A percentile compares a stretch with the other conserved stretches of the same genome.
These are phyloP conservation scores for Drosophila repletoides DNA, from an alignment of 1,140 invertebrate genomes.

Conservation along the genomic window DNA sequence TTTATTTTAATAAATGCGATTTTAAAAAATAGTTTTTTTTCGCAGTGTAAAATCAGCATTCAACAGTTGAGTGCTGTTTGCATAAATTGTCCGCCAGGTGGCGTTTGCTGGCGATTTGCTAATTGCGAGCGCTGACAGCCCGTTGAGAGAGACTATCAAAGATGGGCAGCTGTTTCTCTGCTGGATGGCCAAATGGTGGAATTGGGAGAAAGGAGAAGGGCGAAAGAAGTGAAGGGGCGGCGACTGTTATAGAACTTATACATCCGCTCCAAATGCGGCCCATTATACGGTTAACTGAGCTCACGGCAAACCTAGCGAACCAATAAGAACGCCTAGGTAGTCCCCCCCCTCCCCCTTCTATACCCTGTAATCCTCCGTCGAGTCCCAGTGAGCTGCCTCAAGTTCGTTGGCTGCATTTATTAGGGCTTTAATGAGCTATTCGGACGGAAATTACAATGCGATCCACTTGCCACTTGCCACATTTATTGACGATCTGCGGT, in stretches of 20 bases:
- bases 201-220: too few relatives aligned
- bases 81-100: constrained; percentile 1
- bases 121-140: constrained; percentile 9
- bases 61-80: too few relatives aligned
- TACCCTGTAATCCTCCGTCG: too few relatives aligned
- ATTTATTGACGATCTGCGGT: constrained; percentile 61
- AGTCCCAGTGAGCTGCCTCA: neutral
- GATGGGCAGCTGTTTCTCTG: neutral
- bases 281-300: constrained; percentile 76
- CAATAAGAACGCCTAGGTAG: constrained; percentile 45
- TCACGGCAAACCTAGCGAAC: constrained; percentile 46
- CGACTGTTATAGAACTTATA: constrained; percentile 14
- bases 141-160: neutral
- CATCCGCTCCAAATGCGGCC: constrained; percentile 54
- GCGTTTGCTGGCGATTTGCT: constrained; percentile 6
- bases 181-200: too few relatives aligned
- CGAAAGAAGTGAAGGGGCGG: constrained; percentile 1
- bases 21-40: too few relatives aligned
- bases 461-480: constrained; percentile 13
- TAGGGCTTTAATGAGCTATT: constrained; percentile 59
- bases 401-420: constrained; percentile 49
- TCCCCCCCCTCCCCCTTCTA: neutral
- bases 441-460: constrained; percentile 41
- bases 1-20: too few relatives aligned
- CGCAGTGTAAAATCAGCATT: too few relatives aligned